Evolutionary conservation across 2,113 vertebrate genomes (phyloP).

Genomic region (Eptesicus fuscus): DNA sequence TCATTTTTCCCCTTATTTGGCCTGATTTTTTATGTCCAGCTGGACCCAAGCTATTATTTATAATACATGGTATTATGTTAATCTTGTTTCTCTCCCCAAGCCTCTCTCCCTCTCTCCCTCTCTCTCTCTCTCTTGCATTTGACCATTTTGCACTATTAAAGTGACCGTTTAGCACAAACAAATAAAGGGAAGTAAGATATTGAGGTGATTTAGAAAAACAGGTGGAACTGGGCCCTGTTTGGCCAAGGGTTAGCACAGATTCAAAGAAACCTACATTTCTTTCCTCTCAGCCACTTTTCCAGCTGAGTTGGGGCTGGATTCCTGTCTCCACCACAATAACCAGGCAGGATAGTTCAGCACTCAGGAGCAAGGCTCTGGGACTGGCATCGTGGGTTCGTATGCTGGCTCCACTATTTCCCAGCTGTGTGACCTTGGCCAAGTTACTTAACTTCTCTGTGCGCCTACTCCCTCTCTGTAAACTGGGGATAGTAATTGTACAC

Average conservation of each 20-base stretch:
- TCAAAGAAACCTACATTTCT: background rate
- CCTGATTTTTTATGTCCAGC: background rate
- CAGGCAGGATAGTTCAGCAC: accelerated
- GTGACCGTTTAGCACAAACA: background rate
- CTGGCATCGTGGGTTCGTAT: accelerated
- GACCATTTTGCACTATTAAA: background rate
- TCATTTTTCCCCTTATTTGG: background rate
- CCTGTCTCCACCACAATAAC: background rate
- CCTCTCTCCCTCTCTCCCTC: background rate
- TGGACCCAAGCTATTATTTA: background rate
- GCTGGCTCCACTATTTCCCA: background rate
- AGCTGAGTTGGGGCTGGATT: background rate
- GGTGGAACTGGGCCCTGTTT: background rate
- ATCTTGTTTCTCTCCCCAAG: background rate
- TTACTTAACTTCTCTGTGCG: background rate
- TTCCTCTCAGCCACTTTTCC: background rate
- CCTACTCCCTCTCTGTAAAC: background rate
- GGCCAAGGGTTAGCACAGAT: background rate
- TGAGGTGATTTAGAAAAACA: background rate
- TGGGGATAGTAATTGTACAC: background rate
- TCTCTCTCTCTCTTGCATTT: background rate
- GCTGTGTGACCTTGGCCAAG: background rate
- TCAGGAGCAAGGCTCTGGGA: background rate
- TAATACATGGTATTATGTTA: background rate
- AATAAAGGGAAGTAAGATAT: background rate